phyloP scores from a whole-genome alignment of 2,113 vertebrate species.

The Bothrops jararaca region DNA sequence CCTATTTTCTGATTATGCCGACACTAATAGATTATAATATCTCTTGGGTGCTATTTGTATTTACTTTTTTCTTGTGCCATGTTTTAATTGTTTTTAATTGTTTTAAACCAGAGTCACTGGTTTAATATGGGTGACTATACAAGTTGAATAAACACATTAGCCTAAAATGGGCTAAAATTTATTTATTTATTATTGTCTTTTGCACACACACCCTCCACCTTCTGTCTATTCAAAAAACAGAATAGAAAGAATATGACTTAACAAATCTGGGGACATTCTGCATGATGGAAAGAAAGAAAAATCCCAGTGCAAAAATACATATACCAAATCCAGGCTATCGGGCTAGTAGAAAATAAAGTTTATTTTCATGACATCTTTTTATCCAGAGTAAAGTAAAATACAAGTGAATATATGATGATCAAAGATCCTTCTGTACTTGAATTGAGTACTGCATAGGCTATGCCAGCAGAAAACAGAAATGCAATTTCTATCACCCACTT shows the following conservation, averaged over 20 bases:
- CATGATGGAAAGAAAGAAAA: background rate
- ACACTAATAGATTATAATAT: background rate
- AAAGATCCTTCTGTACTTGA: background rate
- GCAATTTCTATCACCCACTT: background rate
- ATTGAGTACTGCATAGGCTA: background rate
- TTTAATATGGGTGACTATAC: background rate
- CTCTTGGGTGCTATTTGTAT: background rate
- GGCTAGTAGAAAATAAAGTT: background rate
- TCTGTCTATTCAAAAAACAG: background rate
- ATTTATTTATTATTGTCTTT: background rate
- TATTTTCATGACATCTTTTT: background rate
- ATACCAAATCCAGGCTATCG: background rate
- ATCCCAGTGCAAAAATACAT: background rate
- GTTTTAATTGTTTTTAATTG: background rate
- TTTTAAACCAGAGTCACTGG: background rate
- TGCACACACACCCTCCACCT: background rate
- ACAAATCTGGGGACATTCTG: background rate
- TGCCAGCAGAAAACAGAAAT: background rate
- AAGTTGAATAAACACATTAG: background rate
- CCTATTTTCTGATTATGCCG: background rate
- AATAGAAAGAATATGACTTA: background rate
- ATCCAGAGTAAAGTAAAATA: background rate
- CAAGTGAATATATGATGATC: background rate
- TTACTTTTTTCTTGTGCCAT: background rate
- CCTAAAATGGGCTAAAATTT: background rate